Base-by-base conservation (phyloP, 2,113 vertebrate genomes). In the Isichthys henryi region DNA sequence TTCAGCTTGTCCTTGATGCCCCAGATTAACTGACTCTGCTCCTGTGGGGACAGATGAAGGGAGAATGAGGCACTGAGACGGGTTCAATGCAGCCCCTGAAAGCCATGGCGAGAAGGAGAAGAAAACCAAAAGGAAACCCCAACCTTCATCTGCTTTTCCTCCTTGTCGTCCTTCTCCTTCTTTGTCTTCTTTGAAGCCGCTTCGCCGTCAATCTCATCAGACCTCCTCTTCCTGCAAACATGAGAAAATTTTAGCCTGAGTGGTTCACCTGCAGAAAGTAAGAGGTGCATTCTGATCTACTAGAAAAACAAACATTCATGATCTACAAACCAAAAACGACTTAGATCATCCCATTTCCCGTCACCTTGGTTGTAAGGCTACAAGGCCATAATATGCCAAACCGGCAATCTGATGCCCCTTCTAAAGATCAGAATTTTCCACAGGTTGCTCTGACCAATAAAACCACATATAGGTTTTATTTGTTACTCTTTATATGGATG, bases 1-100 rank as follows among this genome's bases (percentile, higher is more conserved):
- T 95, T 98, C 92, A 99, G 94, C 90, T 99, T 98, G 58, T 99
- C 98, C 91, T 99, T 99, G 93, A 99, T 96, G 83, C 95, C 96
- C 98, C 98, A 99, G 87, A 99, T 96, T 92, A 99, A 92, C 91
- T 99, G 96, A 0, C 96, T 98, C 92, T 99, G 98, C 88, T 95
- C 97, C 98, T 99, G 91, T 21, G 83, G 88, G 91, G 8, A 77
- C 85, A 92, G 7, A 23, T 9, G 83, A 13, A 93, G 17, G 86
- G 49, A 66, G 23, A 89, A 0, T 27, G 35, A 62, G 0, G 23
- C n/a, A 1, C 70, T 39, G 70, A 19, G 35, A 43, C 1, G 74
- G 39, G 74, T 17, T 43, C 74, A 43, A 80, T 17, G 35, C 5
- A 19, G 74, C 35, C 74, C 62, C 35, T 0, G 5, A 80, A 19